Evolutionary conservation across 1,140 invertebrate species (phyloP).

Genomic region (Sminthurides bifidus): DNA sequence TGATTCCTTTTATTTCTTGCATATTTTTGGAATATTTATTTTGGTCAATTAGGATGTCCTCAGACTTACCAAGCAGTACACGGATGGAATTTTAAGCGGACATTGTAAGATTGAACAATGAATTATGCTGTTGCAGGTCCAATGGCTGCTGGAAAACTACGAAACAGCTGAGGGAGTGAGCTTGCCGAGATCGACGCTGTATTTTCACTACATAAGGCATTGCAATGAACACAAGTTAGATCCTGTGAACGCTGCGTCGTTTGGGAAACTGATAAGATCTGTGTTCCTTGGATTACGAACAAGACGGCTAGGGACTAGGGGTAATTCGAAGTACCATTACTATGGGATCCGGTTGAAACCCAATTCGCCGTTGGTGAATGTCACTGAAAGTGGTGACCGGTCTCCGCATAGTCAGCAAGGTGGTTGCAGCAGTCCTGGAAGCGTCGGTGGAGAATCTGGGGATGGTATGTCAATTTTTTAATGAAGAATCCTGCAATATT

Average conservation of each 20-base stretch:
- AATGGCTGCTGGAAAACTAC: constrained; percentile 96
- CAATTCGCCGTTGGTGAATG: constrained; percentile 57
- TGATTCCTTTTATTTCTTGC: constrained; percentile 5
- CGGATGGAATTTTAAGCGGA: too few relatives aligned
- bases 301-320: constrained; percentile 83
- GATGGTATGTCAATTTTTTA: too few relatives aligned
- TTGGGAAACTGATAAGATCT: constrained; percentile 95
- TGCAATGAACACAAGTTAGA: constrained; percentile 89
- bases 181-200: constrained; percentile 86
- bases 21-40: neutral
- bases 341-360: constrained; percentile 97
- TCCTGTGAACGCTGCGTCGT: constrained; percentile 96
- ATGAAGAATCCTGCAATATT: too few relatives aligned
- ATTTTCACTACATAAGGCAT: constrained; percentile 91
- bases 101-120: too few relatives aligned
- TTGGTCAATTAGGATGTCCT: too few relatives aligned
- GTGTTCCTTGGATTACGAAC: constrained; percentile 93
- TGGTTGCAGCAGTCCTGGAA: constrained; percentile 7
- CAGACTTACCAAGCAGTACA: too few relatives aligned
- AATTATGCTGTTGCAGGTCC: too few relatives aligned
- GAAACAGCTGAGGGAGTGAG: constrained; percentile 96
- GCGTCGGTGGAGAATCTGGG: too few relatives aligned
- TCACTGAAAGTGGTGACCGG: constrained; percentile 43
- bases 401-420: constrained; percentile 37
- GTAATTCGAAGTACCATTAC: constrained; percentile 99